These are phyloP conservation scores for Trachelus tabidus DNA, from an alignment of 2,888 invertebrate genomes.

Conservation along the genomic window DNA sequence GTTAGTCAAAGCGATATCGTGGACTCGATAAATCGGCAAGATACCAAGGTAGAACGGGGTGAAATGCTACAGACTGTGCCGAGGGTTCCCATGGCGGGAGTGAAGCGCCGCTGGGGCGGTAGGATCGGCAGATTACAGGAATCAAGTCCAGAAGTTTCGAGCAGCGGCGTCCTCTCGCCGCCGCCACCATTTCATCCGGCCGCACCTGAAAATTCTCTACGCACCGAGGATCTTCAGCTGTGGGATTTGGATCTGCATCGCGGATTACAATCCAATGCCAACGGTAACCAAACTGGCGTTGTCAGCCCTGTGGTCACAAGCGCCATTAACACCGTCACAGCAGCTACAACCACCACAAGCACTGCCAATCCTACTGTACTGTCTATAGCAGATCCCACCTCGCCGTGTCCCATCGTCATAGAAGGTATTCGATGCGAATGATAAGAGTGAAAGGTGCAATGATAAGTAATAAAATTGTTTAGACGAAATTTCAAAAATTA, in stretches of 20 bases:
- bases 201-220: conserved; percentile 79
- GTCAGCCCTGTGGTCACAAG: conserved; percentile 14
- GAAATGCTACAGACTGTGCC: conserved; percentile 59
- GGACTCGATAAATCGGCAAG: conserved; percentile 27
- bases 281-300: conserved; percentile 19
- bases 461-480: no score
- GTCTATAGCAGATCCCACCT: conserved; percentile 32
- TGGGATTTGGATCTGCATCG: conserved; percentile 78
- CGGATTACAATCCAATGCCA: conserved; percentile 37
- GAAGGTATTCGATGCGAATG: conserved; percentile 46
- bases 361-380: conserved; percentile 31
- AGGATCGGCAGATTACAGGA: conserved; percentile 51
- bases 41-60: conserved; percentile 28
- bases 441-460: no score
- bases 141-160: conserved; percentile 62
- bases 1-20: conserved; percentile 30
- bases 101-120: conserved; percentile 58
- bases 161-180: conserved; percentile 70
- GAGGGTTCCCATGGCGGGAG: conserved; percentile 56
- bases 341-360: conserved; percentile 20
- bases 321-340: conserved; percentile 18
- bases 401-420: conserved; percentile 48
- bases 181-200: conserved; percentile 78
- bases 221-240: conserved; percentile 83
- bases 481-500: no score